Percentiles rank a stretch among this genome's conserved stretches.
These are phyloP conservation scores for Branchipolynoe longqiensis DNA, from an alignment of 2,888 invertebrate genomes.

Conservation along the genomic window DNA sequence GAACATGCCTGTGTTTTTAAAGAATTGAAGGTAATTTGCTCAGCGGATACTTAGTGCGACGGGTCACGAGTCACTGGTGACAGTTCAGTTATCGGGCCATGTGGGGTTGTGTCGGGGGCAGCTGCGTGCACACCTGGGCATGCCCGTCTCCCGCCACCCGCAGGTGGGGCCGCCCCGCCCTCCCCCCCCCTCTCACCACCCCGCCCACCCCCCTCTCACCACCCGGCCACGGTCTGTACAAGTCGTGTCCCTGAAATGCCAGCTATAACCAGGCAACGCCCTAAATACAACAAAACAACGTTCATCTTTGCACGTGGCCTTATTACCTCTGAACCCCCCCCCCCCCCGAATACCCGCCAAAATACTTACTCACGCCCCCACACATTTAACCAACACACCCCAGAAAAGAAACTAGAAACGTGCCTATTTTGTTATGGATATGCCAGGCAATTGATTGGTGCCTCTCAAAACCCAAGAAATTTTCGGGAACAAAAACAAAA, in stretches of 20 bases:
- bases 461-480: too few species aligned
- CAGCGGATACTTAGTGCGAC: too few species aligned
- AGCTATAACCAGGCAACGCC: background rate
- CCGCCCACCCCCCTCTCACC: conserved; percentile 1
- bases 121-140: conserved; percentile 39
- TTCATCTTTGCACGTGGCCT: background rate
- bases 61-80: background rate
- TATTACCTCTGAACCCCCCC: background rate
- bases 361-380: background rate
- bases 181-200: background rate
- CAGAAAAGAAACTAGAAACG: background rate
- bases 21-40: too few species aligned
- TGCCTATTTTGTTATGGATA: too few species aligned
- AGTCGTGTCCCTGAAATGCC: background rate
- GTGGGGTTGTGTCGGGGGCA: conserved; percentile 1
- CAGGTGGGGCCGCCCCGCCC: conserved; percentile 7
- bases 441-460: too few species aligned
- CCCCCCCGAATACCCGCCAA: background rate
- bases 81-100: background rate
- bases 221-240: background rate
- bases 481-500: too few species aligned
- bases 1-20: too few species aligned
- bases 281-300: background rate
- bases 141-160: conserved; percentile 22
- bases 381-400: background rate